A percentile compares a stretch with the other conserved stretches of the same genome.
phyloP scores from a whole-genome alignment of 2,797 vertebrate species.

The Craterocephalus amniculus region DNA sequence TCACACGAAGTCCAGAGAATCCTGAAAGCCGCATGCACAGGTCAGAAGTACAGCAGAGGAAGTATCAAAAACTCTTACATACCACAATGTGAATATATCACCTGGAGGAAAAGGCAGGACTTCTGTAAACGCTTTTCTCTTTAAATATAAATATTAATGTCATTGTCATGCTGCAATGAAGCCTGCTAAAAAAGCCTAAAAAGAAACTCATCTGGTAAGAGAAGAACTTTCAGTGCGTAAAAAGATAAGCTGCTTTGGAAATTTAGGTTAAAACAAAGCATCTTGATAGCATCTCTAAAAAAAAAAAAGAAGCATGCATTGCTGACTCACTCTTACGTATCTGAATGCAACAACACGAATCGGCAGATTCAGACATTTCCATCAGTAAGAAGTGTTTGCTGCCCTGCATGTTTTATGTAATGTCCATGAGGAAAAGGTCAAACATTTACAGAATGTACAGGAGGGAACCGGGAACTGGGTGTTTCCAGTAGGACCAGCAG shows the following conservation, averaged over 20 bases:
- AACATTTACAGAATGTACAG: conserved; percentile 65
- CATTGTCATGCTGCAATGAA: conserved; percentile 43
- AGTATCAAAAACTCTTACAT: conserved; percentile 59
- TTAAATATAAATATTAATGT: conserved; percentile 65
- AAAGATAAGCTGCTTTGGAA: conserved; percentile 51
- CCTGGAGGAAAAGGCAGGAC: conserved; percentile 71
- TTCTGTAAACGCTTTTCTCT: conserved; percentile 76
- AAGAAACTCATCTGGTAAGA: conserved; percentile 25
- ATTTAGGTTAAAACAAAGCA: conserved; percentile 34
- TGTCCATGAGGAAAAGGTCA: conserved; percentile 33
- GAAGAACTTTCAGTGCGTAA: conserved; percentile 37
- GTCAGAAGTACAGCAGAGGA: conserved; percentile 19
- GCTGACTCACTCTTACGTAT: conserved; percentile 22
- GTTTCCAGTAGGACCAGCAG: conserved; percentile 37
- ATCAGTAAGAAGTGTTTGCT: conserved; percentile 62
- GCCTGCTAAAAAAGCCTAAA: conserved; percentile 24
- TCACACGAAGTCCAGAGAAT: conserved; percentile 57
- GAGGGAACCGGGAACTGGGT: conserved; percentile 18
- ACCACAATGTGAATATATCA: conserved; percentile 65
- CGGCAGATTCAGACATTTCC: conserved; percentile 53
- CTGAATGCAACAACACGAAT: conserved; percentile 35
- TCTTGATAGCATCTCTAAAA: not conserved
- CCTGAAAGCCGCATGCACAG: conserved; percentile 49
- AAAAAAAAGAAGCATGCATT: conserved; percentile 34
- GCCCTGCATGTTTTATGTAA: conserved; percentile 36